Percentiles rank a stretch among this genome's conserved stretches.
phyloP scores from a whole-genome alignment of 2,113 vertebrate genomes.

The Chloebia gouldiae region DNA sequence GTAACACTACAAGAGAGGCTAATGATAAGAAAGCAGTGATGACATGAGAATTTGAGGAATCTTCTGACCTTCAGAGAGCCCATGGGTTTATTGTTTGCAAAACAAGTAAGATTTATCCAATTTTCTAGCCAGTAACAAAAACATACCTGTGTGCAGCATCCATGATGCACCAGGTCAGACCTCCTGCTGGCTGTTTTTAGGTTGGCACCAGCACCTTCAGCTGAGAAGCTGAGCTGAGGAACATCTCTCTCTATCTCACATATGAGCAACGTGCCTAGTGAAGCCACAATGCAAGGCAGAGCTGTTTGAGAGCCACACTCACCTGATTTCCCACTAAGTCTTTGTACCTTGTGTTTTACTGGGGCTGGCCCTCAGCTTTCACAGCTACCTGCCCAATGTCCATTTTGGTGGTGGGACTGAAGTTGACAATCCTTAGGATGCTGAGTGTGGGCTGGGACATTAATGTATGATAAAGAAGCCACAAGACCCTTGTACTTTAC shows the following conservation, averaged over 20 bases:
- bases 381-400: not conserved
- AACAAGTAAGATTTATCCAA: not conserved
- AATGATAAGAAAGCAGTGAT: not conserved
- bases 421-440: not conserved
- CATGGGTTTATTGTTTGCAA: not conserved
- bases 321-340: not conserved
- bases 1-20: not conserved
- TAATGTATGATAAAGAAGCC: not conserved
- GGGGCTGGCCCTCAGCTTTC: not conserved
- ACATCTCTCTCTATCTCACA: not conserved
- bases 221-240: not conserved
- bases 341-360: not conserved
- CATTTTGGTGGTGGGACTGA: not conserved
- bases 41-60: not conserved
- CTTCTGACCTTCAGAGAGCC: not conserved
- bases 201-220: not conserved
- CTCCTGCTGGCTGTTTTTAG: not conserved
- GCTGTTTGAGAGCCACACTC: not conserved
- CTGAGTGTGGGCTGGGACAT: not conserved
- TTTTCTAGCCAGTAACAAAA: not conserved
- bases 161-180: not conserved
- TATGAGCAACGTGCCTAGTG: not conserved
- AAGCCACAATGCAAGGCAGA: not conserved
- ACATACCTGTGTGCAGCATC: not conserved
- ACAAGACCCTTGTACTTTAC: not conserved